Percentiles rank a stretch among this genome's conserved stretches.
phyloP scores from a whole-genome alignment of 2,888 invertebrate genomes.

The Koerneria pararmatus region DNA sequence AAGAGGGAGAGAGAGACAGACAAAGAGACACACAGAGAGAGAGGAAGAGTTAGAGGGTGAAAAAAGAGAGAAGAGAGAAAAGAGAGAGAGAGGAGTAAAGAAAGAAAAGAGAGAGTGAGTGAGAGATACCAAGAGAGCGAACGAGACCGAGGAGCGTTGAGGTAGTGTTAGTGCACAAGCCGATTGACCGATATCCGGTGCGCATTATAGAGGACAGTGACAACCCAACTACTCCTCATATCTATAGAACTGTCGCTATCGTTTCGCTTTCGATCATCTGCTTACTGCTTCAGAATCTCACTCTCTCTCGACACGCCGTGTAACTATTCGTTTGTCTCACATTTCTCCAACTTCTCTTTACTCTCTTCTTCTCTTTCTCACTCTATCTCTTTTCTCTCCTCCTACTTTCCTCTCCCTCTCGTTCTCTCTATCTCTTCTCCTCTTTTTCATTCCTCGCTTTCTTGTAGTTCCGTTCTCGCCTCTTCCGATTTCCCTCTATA shows the following conservation, averaged over 20 bases:
- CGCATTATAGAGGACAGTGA: neutral
- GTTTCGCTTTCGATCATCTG: too few species aligned
- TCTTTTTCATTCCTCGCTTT: neutral
- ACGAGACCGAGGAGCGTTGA: neutral
- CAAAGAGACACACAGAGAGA: neutral
- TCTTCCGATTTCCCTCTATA: neutral
- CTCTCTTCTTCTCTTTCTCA: neutral
- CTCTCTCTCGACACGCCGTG: too few species aligned
- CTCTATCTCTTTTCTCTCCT: neutral
- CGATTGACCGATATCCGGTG: neutral
- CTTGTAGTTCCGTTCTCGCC: neutral
- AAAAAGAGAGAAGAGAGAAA: neutral
- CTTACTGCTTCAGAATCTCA: too few species aligned
- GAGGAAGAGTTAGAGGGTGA: neutral
- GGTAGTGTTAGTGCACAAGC: neutral
- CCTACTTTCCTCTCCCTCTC: neutral
- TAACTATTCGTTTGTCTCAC: neutral
- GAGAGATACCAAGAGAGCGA: neutral
- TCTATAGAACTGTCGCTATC: too few species aligned
- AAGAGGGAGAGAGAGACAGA: neutral
- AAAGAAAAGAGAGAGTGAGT: neutral
- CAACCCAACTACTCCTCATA: neutral
- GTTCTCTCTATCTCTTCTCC: neutral
- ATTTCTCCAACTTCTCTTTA: neutral
- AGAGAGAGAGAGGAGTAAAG: neutral